A percentile compares a stretch with the other conserved stretches of the same genome.
Conservation (phyloP, 2,797 vertebrate species). For the Darevskia nairensis region DNA sequence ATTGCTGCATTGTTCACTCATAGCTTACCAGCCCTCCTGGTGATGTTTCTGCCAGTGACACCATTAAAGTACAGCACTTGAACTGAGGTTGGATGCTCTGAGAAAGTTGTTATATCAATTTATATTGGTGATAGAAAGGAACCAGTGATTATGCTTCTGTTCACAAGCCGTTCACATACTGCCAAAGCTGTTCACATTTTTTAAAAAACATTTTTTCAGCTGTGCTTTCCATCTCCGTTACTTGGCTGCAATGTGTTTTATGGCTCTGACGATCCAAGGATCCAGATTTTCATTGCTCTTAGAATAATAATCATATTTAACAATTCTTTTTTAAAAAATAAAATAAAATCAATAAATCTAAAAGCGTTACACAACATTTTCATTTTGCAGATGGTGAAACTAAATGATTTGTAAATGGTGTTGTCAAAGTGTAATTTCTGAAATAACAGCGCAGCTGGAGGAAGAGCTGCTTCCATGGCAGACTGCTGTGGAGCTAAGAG, state of each 20-base stretch:
- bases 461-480: background rate
- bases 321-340: slow-evolving; percentile 6
- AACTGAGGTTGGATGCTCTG: slow-evolving; percentile 31
- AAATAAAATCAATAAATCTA: slow-evolving; percentile 4
- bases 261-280: slow-evolving; percentile 31
- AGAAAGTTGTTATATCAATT: slow-evolving; percentile 52
- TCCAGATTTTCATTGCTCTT: slow-evolving; percentile 30
- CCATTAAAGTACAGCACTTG: slow-evolving; percentile 42
- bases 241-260: slow-evolving; percentile 48
- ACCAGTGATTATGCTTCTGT: slow-evolving; percentile 24
- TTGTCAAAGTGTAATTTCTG: slow-evolving; percentile 8
- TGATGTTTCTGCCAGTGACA: slow-evolving; percentile 53
- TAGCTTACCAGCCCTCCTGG: slow-evolving; percentile 37
- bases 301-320: slow-evolving; percentile 31
- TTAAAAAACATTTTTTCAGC: slow-evolving; percentile 45
- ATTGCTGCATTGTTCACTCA: slow-evolving; percentile 62
- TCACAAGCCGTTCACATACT: slow-evolving; percentile 42
- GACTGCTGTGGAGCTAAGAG: background rate
- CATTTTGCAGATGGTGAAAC: background rate
- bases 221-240: slow-evolving; percentile 46
- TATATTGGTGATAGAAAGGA: slow-evolving; percentile 46
- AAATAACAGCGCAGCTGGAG: slow-evolving; percentile 4
- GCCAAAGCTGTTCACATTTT: slow-evolving; percentile 38
- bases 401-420: slow-evolving; percentile 18
- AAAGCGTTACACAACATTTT: slow-evolving; percentile 23